phyloP scores from a whole-genome alignment of 2,113 vertebrate genomes.

The Macaca nemestrina region DNA sequence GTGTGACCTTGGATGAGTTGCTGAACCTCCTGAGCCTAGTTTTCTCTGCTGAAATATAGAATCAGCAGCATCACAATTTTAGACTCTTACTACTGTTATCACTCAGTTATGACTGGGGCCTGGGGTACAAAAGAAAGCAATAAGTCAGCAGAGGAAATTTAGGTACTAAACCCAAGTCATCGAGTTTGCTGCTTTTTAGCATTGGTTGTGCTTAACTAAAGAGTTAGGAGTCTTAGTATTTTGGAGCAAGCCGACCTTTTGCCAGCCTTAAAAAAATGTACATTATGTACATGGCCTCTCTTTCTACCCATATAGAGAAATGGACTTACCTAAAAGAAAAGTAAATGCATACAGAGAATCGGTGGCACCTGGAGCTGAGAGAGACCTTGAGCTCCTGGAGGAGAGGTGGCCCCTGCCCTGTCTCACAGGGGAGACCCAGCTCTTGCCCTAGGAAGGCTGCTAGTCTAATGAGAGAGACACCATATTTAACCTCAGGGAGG shows the following conservation, averaged over 20 bases:
- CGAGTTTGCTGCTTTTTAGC: background rate
- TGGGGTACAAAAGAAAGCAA: no score
- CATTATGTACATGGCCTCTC: background rate
- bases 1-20: background rate
- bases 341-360: background rate
- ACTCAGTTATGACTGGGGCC: background rate
- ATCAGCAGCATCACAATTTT: background rate
- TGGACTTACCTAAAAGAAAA: background rate
- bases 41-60: background rate
- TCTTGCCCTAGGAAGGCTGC: background rate
- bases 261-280: background rate
- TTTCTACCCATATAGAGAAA: background rate
- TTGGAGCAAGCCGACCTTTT: background rate
- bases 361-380: background rate
- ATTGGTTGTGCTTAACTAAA: background rate
- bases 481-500: background rate
- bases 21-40: background rate
- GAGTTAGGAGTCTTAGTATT: background rate
- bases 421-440: background rate
- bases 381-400: background rate
- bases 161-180: background rate
- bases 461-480: background rate
- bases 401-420: background rate
- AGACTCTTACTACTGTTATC: background rate
- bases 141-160: background rate